Conservation (phyloP, 1,140 invertebrate genomes). For the Galendromus occidentalis region DNA sequence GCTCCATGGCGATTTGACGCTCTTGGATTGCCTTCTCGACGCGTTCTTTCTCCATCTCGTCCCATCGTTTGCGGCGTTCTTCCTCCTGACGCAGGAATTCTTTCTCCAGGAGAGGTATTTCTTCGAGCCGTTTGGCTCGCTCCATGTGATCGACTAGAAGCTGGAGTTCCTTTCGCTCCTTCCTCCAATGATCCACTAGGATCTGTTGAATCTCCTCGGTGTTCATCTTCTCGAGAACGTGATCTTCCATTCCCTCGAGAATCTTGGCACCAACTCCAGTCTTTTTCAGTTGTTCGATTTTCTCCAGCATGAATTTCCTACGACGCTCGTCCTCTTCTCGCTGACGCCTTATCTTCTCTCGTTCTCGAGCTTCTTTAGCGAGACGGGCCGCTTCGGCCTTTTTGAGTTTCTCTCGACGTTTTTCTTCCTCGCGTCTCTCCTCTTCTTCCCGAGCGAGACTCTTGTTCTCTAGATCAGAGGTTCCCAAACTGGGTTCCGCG, state of each 20-base stretch:
- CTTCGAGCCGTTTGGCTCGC: conserved; percentile 73
- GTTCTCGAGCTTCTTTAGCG: conserved; percentile 57
- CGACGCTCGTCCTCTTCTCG: conserved; percentile 56
- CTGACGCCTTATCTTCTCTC: conserved; percentile 31
- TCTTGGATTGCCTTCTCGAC: conserved; percentile 44
- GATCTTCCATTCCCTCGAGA: conserved; percentile 21
- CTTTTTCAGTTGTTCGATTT: conserved; percentile 23
- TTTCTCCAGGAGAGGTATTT: conserved; percentile 71
- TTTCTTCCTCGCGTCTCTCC: conserved; percentile 60
- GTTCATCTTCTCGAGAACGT: conserved; percentile 38
- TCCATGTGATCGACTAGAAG: conserved; percentile 82
- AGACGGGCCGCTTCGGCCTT: conserved; percentile 66
- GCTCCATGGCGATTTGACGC: conserved; percentile 57
- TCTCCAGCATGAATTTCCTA: conserved; percentile 21
- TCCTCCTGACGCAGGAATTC: conserved; percentile 63
- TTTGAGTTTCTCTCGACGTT: conserved; percentile 51
- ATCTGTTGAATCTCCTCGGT: conserved; percentile 35
- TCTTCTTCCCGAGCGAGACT: conserved; percentile 68
- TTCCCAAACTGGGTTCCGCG: too few relatives aligned
- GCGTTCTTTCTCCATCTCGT: conserved; percentile 65
- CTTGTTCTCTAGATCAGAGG: conserved; percentile 74
- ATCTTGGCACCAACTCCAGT: conserved; percentile 20
- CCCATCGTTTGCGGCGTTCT: conserved; percentile 55
- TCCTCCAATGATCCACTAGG: conserved; percentile 70
- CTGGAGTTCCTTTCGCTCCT: conserved; percentile 63